Evolutionary conservation across 1,140 invertebrate species (phyloP).

Genomic region (Papilio polyxenes): DNA sequence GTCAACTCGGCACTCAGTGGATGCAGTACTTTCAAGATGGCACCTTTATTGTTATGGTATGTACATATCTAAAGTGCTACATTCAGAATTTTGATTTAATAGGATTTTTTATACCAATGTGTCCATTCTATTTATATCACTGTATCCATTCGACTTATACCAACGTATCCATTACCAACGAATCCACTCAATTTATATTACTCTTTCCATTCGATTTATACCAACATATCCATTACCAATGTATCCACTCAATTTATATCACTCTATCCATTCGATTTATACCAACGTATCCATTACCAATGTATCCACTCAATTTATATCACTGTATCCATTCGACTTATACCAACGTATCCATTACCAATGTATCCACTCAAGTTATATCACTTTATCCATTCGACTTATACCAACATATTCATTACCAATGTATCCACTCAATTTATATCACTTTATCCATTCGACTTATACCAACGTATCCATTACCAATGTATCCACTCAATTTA

Average conservation of each 20-base stretch:
- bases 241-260: background rate
- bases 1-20: conserved; percentile 81
- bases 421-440: background rate
- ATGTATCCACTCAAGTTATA: background rate
- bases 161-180: background rate
- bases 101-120: background rate
- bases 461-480: background rate
- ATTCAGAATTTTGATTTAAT: background rate
- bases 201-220: background rate
- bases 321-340: no score
- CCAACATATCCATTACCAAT: background rate
- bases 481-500: no score
- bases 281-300: background rate
- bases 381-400: background rate
- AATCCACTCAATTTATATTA: background rate
- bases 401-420: background rate
- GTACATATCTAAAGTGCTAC: background rate
- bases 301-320: no score
- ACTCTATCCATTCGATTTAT: background rate
- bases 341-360: no score
- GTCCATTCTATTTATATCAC: background rate
- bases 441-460: background rate
- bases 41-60: conserved; percentile 66
- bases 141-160: no score
- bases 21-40: conserved; percentile 79